Conservation (phyloP, 2,888 invertebrate genomes). For the Rhynchonema sp. region DNA sequence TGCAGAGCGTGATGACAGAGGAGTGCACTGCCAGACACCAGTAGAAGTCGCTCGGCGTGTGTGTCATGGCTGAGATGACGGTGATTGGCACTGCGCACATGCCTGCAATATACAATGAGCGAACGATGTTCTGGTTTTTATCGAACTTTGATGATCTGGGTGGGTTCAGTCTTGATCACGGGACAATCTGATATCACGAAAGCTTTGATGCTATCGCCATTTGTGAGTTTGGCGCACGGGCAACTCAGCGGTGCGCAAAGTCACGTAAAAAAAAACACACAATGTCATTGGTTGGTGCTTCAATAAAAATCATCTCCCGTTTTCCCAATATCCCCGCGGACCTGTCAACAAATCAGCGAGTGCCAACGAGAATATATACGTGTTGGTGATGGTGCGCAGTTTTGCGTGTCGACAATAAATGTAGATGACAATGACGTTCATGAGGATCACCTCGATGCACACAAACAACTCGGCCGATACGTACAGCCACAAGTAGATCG, state of each 20-base stretch:
- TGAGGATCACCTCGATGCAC: neutral
- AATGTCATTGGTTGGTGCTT: no score
- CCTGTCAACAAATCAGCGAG: neutral
- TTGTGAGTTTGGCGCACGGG: no score
- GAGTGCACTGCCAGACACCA: constrained; percentile 22
- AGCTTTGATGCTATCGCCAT: neutral
- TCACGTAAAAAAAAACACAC: no score
- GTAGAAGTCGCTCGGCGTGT: constrained; percentile 14
- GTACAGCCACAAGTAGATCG: neutral
- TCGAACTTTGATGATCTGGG: neutral
- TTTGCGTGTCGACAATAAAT: neutral
- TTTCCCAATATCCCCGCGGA: no score
- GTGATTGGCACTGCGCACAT: neutral
- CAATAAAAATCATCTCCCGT: no score
- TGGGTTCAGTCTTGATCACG: neutral
- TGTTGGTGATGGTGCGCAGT: constrained; percentile 23
- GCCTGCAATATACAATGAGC: no score
- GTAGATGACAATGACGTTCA: neutral
- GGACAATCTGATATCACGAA: neutral
- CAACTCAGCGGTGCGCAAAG: no score
- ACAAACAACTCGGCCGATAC: neutral
- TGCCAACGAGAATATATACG: constrained; percentile 7
- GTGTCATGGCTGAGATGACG: constrained; percentile 11
- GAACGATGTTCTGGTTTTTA: neutral
- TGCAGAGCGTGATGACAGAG: constrained; percentile 22